Percentiles rank a stretch among this genome's conserved stretches.
Conservation (phyloP, 1,140 invertebrate species). For the Contarinia nasturtii region DNA sequence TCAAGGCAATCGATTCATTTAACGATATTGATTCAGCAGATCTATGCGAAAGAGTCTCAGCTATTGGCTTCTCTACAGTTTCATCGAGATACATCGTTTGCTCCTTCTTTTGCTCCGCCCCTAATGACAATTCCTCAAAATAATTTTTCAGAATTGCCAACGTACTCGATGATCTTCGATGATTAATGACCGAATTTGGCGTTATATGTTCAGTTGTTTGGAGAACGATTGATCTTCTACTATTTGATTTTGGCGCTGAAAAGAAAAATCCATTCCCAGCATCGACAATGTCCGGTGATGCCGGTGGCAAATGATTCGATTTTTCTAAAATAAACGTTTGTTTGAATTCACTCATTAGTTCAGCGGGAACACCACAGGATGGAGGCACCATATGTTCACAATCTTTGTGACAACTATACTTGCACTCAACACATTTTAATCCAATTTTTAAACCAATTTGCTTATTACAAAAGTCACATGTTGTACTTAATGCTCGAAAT, state of each 20-base stretch:
- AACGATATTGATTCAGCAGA: too few relatives aligned
- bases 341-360: slow-evolving; percentile 63
- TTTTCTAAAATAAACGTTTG: slow-evolving; percentile 41
- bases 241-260: neutral
- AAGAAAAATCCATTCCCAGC: slow-evolving; percentile 41
- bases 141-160: slow-evolving; percentile 32
- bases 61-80: slow-evolving; percentile 86
- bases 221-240: neutral
- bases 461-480: slow-evolving; percentile 79
- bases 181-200: slow-evolving; percentile 58
- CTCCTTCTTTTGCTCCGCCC: too few relatives aligned
- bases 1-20: too few relatives aligned
- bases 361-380: slow-evolving; percentile 72
- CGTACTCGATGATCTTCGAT: slow-evolving; percentile 53
- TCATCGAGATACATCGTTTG: slow-evolving; percentile 55
- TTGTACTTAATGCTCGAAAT: slow-evolving; percentile 73
- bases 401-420: slow-evolving; percentile 80
- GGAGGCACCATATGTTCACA: slow-evolving; percentile 81
- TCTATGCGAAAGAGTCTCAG: slow-evolving; percentile 37
- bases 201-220: slow-evolving; percentile 38
- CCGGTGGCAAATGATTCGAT: slow-evolving; percentile 26
- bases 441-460: slow-evolving; percentile 83
- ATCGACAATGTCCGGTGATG: slow-evolving; percentile 17
- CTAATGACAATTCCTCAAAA: slow-evolving; percentile 78
- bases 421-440: slow-evolving; percentile 86